Conservation (phyloP, 2,797 vertebrate genomes). For the Myotis pilosus region DNA sequence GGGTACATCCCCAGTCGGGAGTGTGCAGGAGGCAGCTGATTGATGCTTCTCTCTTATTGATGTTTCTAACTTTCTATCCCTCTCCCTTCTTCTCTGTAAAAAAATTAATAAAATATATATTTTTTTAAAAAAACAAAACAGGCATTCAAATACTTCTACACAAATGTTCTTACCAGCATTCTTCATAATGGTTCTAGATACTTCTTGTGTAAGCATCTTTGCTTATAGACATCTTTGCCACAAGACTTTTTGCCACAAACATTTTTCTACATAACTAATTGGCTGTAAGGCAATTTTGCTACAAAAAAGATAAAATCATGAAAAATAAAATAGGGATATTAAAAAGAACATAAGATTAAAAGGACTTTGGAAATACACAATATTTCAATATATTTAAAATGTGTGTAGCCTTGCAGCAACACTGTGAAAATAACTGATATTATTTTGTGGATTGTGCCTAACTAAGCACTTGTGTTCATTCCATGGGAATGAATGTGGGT, state of each 20-base stretch:
- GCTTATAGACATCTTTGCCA: neutral
- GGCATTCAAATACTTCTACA: too few species aligned
- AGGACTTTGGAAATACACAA: neutral
- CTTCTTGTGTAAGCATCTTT: too few species aligned
- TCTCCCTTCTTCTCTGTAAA: too few species aligned
- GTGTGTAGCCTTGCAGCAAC: neutral
- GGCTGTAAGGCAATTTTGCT: neutral
- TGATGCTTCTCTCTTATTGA: too few species aligned
- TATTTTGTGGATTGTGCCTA: neutral
- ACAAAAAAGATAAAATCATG: neutral
- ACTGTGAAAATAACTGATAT: neutral
- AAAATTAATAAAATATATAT: too few species aligned
- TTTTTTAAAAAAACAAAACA: too few species aligned
- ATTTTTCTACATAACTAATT: neutral
- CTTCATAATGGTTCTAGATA: too few species aligned
- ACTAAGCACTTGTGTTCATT: neutral
- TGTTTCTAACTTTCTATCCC: too few species aligned
- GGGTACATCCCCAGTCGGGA: too few species aligned
- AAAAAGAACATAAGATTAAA: neutral
- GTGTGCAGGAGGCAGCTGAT: too few species aligned
- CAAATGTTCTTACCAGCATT: too few species aligned
- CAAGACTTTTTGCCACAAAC: neutral
- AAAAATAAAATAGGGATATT: neutral
- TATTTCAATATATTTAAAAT: neutral
- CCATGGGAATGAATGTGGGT: neutral